Percentiles rank a stretch among this genome's conserved stretches.
Evolutionary conservation across 2,888 invertebrate species (phyloP).

Genomic region (Carabus problematicus): DNA sequence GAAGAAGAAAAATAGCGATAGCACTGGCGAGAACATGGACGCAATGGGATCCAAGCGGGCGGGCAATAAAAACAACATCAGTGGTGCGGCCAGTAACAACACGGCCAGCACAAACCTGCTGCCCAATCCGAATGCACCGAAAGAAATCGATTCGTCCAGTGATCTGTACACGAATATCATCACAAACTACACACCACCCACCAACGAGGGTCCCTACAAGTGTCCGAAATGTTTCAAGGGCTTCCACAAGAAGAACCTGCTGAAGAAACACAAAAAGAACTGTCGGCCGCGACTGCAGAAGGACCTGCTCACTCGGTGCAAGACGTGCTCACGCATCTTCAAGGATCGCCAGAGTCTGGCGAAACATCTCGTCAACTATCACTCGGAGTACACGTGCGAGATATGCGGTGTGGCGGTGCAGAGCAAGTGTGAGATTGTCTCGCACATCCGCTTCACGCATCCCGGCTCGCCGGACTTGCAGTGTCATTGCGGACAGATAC

Average conservation of each 20-base stretch:
- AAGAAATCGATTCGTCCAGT: conserved; percentile 57
- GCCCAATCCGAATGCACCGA: conserved; percentile 48
- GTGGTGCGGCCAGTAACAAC: conserved; percentile 43
- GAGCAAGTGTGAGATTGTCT: conserved; percentile 65
- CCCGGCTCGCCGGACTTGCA: conserved; percentile 62
- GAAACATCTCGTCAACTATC: conserved; percentile 64
- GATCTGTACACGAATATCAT: conserved; percentile 58
- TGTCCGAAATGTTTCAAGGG: conserved; percentile 65
- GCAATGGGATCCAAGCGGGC: conserved; percentile 44
- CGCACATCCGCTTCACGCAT: conserved; percentile 65
- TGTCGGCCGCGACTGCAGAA: conserved; percentile 62
- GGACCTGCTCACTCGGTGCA: conserved; percentile 64
- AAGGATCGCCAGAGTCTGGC: conserved; percentile 64
- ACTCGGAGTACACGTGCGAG: conserved; percentile 63
- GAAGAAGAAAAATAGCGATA: conserved; percentile 34
- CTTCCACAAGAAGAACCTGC: conserved; percentile 64
- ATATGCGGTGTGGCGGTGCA: conserved; percentile 63
- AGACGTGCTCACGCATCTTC: conserved; percentile 65
- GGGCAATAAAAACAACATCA: conserved; percentile 30
- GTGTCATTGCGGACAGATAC: conserved; percentile 64
- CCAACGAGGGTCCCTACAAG: conserved; percentile 61
- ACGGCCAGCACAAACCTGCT: no score
- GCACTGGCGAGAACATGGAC: conserved; percentile 34
- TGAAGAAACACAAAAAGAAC: conserved; percentile 67
- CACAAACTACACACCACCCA: conserved; percentile 58